Evolutionary conservation across 2,888 invertebrate species (phyloP), one percentile per base, ranked within the genome.

Genomic region (Mythimna impura): DNA sequence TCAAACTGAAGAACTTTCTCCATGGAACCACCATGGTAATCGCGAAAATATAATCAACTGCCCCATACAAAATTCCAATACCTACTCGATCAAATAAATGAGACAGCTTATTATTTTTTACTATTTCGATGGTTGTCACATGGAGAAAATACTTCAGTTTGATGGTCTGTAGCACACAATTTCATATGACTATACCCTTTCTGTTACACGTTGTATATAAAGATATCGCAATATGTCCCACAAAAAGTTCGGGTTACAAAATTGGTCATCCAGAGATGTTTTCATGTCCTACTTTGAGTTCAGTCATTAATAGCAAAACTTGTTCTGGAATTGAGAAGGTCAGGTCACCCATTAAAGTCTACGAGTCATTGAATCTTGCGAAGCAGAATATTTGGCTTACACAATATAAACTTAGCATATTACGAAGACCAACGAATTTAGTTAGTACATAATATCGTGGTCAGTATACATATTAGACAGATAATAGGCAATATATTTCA

Each of bases 351-450:
- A 52, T 36, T 50, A 14, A 68, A 63, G 1, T 17, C 5, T 36
- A 14, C 17, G 63, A 60, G 3, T 60, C 0, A 77, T 34, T 22
- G 34, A 62, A 64, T 47, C 25, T 58, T 50, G 30, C 7, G 7
- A 36, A 30, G 12, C 25, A 58, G 12, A 55, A 55, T 30, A 1
- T 57, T 57, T 75, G 36, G 6, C 30, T n/a, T 20, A 66, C 36
- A 50, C 20, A 55, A 76, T 52, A 36, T 66, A 66, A 79, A 64
- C 65, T 63, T 54, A 1, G 43, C 22, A 22, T 57, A 67, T 60
- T 58, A 57, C 30, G 30, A 34, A 68, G 30, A 62, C 52, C 55
- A 43, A 12, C 64, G 17, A 62, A 66, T 81, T 66, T 80, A n/a
- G 36, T 64, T 9, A 14, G 22, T 20, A 6, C 9, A 36, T 40